These are phyloP conservation scores for Psix sp. DNA, from an alignment of 1,140 invertebrate genomes.

Conservation along the genomic window DNA sequence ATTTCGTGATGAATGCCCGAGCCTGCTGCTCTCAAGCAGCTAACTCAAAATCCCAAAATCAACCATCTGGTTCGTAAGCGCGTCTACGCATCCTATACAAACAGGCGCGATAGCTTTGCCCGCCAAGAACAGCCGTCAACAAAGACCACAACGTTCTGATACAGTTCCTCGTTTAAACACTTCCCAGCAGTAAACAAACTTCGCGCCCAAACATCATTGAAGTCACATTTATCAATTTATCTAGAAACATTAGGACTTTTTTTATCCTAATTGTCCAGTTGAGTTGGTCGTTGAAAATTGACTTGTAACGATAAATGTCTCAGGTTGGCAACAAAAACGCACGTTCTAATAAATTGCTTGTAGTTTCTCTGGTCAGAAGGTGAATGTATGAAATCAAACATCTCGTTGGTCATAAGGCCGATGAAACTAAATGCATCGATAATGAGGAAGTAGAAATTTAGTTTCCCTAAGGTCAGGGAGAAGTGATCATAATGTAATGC, in stretches of 20 bases:
- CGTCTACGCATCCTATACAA: slow-evolving; percentile 32
- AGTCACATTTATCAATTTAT: too few relatives aligned
- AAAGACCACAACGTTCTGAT: slow-evolving; percentile 1
- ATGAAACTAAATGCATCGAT: slow-evolving; percentile 38
- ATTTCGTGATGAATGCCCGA: slow-evolving; percentile 44
- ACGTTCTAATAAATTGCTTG: background rate
- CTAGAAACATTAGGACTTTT: too few relatives aligned
- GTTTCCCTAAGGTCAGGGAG: slow-evolving; percentile 43
- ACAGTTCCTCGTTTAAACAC: background rate
- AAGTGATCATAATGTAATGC: slow-evolving; percentile 20
- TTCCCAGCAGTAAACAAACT: too few relatives aligned
- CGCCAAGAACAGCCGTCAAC: slow-evolving; percentile 2
- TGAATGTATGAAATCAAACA: slow-evolving; percentile 29
- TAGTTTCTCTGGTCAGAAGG: slow-evolving; percentile 13
- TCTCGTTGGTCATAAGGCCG: slow-evolving; percentile 14
- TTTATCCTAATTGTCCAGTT: too few relatives aligned
- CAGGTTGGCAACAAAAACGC: background rate
- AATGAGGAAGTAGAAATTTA: slow-evolving; percentile 47
- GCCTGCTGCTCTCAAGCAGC: slow-evolving; percentile 23
- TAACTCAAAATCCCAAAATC: slow-evolving; percentile 33
- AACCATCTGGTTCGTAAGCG: slow-evolving; percentile 37
- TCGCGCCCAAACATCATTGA: too few relatives aligned
- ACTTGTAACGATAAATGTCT: slow-evolving; percentile 14
- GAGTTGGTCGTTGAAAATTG: slow-evolving; percentile 1
- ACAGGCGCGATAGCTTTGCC: slow-evolving; percentile 17